Conservation (phyloP, 2,797 vertebrate genomes). For the Pseudochaenichthys georgianus region DNA sequence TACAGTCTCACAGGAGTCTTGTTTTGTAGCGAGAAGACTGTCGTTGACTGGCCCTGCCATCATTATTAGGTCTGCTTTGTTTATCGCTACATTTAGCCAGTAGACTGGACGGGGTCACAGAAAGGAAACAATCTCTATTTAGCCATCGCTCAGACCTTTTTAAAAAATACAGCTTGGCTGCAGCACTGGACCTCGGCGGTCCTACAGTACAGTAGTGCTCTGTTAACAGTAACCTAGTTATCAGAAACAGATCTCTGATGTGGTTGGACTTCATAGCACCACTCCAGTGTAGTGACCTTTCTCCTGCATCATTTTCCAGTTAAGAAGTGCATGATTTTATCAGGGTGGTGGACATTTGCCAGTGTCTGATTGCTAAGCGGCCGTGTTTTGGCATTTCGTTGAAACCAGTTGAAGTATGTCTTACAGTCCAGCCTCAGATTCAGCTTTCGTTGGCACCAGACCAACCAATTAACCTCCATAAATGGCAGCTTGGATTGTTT, state of each 20-base stretch:
- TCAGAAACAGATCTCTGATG: constrained; percentile 49
- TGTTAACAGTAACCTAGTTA: constrained; percentile 58
- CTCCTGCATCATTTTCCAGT: constrained; percentile 11
- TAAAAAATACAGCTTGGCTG: constrained; percentile 69
- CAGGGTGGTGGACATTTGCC: constrained; percentile 28
- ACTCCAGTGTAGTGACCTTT: constrained; percentile 34
- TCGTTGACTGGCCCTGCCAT: constrained; percentile 60
- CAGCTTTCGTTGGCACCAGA: constrained; percentile 61
- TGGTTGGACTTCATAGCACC: constrained; percentile 23
- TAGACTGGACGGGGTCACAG: constrained; percentile 56
- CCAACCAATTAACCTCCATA: constrained; percentile 82
- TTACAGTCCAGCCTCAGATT: constrained; percentile 36
- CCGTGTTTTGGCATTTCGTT: constrained; percentile 33
- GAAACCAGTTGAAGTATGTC: constrained; percentile 44
- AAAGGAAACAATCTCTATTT: constrained; percentile 62
- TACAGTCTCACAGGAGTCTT: constrained; percentile 37
- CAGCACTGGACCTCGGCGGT: constrained; percentile 25
- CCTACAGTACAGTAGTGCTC: constrained; percentile 21
- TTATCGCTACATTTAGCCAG: constrained; percentile 72
- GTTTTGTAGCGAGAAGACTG: constrained; percentile 36
- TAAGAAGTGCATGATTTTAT: constrained; percentile 31
- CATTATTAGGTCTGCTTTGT: constrained; percentile 70
- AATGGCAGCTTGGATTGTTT: constrained; percentile 76
- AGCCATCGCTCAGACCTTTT: constrained; percentile 56
- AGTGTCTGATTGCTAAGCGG: constrained; percentile 22